phyloP scores from a whole-genome alignment of 2,113 vertebrate species.

The Amphilophus citrinellus region DNA sequence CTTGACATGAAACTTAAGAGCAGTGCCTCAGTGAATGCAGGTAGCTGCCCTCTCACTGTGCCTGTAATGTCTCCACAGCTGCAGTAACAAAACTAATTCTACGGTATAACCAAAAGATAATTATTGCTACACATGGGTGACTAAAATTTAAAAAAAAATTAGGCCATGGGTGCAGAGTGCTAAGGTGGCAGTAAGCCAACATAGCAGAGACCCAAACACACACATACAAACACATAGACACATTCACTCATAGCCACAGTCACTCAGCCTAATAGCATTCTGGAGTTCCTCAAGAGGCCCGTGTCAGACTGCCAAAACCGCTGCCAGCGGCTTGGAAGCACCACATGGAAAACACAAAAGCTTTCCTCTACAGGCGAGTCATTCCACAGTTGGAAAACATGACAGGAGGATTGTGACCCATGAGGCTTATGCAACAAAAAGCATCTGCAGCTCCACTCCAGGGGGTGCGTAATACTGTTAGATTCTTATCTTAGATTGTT shows the following conservation, averaged over 20 bases:
- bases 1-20: background rate
- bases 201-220: slow-evolving; percentile 27
- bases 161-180: background rate
- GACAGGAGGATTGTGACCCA: slow-evolving; percentile 32
- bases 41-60: background rate
- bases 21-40: background rate
- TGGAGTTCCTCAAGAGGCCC: slow-evolving; percentile 54
- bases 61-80: slow-evolving; percentile 16
- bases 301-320: slow-evolving; percentile 35
- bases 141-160: background rate
- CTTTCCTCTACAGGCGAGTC: slow-evolving; percentile 37
- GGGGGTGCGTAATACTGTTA: slow-evolving; percentile 22
- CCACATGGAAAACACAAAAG: slow-evolving; percentile 64
- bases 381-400: slow-evolving; percentile 63
- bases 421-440: slow-evolving; percentile 46
- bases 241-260: slow-evolving; percentile 26
- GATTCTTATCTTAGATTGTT: slow-evolving; percentile 58
- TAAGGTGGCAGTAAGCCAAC: slow-evolving; percentile 12
- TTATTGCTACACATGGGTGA: slow-evolving; percentile 20
- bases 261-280: slow-evolving; percentile 43
- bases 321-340: slow-evolving; percentile 39
- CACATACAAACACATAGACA: background rate
- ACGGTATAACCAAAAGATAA: slow-evolving; percentile 9
- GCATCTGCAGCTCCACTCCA: slow-evolving; percentile 17
- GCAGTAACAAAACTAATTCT: slow-evolving; percentile 5